A percentile compares a stretch with the other conserved stretches of the same genome.
Conservation (phyloP, 2,113 vertebrate species). For the Macroglossus sobrinus region DNA sequence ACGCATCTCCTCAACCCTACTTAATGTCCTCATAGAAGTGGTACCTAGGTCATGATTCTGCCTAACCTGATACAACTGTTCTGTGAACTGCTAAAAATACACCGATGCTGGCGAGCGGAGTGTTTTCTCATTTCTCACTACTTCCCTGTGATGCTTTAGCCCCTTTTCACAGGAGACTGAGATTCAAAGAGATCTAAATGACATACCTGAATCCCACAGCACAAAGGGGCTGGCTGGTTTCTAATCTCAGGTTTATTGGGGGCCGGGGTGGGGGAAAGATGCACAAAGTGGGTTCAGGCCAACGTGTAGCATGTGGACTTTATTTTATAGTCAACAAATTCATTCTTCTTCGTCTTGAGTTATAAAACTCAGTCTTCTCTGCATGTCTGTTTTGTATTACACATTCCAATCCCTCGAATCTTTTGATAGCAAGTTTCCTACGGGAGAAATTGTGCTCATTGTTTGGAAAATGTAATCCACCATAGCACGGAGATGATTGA, state of each 20-base stretch:
- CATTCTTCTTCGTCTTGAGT: not conserved
- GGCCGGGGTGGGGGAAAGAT: not conserved
- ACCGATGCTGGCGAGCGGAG: not conserved
- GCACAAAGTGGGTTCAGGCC: not conserved
- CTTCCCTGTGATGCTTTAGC: not conserved
- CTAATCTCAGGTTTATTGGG: not conserved
- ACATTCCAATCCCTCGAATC: not conserved
- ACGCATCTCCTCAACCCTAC: not conserved
- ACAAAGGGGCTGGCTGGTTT: not conserved
- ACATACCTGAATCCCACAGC: not conserved
- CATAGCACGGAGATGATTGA: accelerated
- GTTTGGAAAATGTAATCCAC: not conserved
- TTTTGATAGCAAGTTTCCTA: not conserved
- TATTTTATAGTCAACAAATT: not conserved
- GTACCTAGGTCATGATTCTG: not conserved
- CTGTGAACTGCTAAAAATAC: not conserved
- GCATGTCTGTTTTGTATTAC: not conserved
- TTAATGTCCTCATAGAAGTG: not conserved
- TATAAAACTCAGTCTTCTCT: not conserved
- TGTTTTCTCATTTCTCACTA: not conserved
- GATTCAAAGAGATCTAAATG: not conserved
- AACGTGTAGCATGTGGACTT: not conserved
- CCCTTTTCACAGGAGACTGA: not conserved
- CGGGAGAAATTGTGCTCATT: not conserved
- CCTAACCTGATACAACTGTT: not conserved